Evolutionary conservation across 1,140 invertebrate genomes (phyloP).

Genomic region (Hyles vespertilio): DNA sequence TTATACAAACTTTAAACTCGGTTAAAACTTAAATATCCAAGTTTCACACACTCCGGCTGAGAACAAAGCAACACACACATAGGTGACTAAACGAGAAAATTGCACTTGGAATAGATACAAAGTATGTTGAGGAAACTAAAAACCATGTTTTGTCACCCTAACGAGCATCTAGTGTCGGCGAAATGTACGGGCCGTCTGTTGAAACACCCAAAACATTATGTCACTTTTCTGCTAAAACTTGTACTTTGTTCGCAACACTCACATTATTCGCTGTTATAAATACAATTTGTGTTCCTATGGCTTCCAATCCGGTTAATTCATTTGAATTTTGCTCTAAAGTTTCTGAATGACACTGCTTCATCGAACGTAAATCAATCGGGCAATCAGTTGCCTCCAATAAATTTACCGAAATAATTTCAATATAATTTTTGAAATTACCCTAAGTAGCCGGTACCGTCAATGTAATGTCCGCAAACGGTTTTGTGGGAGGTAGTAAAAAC

Average conservation of each 20-base stretch:
- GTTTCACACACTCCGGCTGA: conserved; percentile 10
- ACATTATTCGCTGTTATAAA: no score
- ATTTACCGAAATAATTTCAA: no score
- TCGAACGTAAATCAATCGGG: no score
- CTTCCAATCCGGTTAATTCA: no score
- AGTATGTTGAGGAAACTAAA: conserved; percentile 26
- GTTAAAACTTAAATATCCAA: conserved; percentile 25
- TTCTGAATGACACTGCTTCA: no score
- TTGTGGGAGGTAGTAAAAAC: conserved; percentile 57
- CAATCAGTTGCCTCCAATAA: no score
- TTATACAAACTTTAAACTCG: conserved; percentile 4
- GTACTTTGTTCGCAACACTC: no score
- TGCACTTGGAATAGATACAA: conserved; percentile 25
- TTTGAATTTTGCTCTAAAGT: no score
- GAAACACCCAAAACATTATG: conserved; percentile 20
- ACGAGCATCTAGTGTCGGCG: conserved; percentile 24
- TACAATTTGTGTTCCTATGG: no score
- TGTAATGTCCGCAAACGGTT: conserved; percentile 38
- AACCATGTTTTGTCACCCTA: conserved; percentile 32
- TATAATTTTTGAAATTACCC: not conserved
- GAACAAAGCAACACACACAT: no score
- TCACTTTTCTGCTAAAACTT: conserved; percentile 13
- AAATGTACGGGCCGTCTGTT: conserved; percentile 19
- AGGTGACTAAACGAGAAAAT: conserved; percentile 24
- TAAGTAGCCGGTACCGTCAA: conserved; percentile 24